Percentiles rank a stretch among this genome's conserved stretches.
These are phyloP conservation scores for Distichodus sexfasciatus DNA, from an alignment of 2,797 vertebrate species.

Conservation along the genomic window DNA sequence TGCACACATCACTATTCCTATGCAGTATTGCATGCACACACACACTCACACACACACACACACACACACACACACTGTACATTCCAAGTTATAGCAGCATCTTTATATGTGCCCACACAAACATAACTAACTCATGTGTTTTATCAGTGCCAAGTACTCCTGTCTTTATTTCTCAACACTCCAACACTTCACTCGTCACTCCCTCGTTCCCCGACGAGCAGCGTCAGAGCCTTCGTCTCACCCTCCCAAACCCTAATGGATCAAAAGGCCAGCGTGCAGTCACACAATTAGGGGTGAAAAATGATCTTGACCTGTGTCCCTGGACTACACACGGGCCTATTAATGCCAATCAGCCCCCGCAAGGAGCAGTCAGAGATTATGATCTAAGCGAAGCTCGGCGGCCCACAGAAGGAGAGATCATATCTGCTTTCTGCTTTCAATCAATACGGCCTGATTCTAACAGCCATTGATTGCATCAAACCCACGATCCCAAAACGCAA, in stretches of 20 bases:
- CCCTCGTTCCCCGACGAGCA: constrained; percentile 8
- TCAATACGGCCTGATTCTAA: constrained; percentile 79
- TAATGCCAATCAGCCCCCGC: constrained; percentile 53
- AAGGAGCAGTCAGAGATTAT: constrained; percentile 44
- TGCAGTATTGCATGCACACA: too few species aligned
- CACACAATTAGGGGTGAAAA: constrained; percentile 58
- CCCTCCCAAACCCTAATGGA: constrained; percentile 45
- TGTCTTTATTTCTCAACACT: too few species aligned
- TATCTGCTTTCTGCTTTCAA: constrained; percentile 75
- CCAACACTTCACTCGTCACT: background rate
- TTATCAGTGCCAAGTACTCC: background rate
- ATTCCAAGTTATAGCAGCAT: too few species aligned
- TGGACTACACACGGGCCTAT: constrained; percentile 50
- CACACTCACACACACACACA: too few species aligned
- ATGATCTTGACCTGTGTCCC: constrained; percentile 50
- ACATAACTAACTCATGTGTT: background rate
- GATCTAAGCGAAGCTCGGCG: constrained; percentile 45
- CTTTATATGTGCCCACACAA: too few species aligned
- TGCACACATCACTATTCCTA: too few species aligned
- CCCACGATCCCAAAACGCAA: constrained; percentile 74
- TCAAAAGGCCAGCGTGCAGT: constrained; percentile 41
- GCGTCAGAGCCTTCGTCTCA: background rate
- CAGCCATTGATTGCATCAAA: constrained; percentile 82
- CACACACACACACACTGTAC: too few species aligned
- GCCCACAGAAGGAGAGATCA: constrained; percentile 55